These are phyloP conservation scores for Lycaon pictus DNA, from an alignment of 2,113 vertebrate species.

Conservation along the genomic window DNA sequence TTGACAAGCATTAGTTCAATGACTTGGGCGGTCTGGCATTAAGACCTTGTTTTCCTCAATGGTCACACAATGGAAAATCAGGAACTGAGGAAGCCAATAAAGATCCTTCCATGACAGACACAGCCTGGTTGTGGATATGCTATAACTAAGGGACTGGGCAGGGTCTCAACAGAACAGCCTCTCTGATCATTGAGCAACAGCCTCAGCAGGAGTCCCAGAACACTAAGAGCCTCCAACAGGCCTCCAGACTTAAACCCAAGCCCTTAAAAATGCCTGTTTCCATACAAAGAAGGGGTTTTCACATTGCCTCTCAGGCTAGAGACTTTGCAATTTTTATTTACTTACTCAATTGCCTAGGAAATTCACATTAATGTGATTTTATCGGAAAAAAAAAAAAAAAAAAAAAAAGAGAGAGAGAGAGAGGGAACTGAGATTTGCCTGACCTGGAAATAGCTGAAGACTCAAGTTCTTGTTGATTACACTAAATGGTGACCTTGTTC, in stretches of 20 bases:
- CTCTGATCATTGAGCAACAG: not conserved
- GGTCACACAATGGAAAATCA: not conserved
- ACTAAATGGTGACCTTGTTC: not conserved
- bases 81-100: not conserved
- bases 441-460: not conserved
- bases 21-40: not conserved
- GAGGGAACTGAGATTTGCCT: not conserved
- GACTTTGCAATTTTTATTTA: not conserved
- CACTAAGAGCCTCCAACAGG: not conserved
- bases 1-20: not conserved
- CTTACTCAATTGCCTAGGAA: not conserved
- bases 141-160: not conserved
- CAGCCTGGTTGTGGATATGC: not conserved
- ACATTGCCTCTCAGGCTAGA: not conserved
- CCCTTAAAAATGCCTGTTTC: not conserved
- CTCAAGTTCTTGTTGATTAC: not conserved
- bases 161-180: not conserved
- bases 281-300: not conserved
- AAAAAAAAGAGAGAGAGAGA: too few species aligned
- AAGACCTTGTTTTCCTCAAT: not conserved
- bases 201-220: not conserved
- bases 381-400: not conserved
- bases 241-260: not conserved
- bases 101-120: not conserved
- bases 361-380: conserved; percentile 1